phyloP scores from a whole-genome alignment of 2,113 vertebrate species.

The Vimba vimba region DNA sequence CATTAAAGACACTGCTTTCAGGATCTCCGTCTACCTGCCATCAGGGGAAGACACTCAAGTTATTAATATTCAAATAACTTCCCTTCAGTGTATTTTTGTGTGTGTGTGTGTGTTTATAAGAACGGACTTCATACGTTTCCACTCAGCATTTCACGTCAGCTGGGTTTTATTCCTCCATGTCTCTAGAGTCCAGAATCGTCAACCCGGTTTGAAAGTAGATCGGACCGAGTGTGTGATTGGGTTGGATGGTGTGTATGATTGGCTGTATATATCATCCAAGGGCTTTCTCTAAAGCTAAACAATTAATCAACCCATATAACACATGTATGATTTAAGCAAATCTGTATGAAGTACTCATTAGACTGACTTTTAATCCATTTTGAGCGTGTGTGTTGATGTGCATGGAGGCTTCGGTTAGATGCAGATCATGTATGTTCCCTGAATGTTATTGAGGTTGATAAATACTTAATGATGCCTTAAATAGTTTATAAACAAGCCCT shows the following conservation, averaged over 20 bases:
- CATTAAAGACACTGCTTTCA: conserved; percentile 73
- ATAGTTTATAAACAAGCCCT: not conserved
- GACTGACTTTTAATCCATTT: conserved; percentile 26
- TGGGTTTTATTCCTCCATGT: conserved; percentile 56
- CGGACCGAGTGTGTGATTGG: conserved; percentile 49
- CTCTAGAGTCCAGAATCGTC: conserved; percentile 55
- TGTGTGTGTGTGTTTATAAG: conserved; percentile 34
- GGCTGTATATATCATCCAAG: conserved; percentile 15
- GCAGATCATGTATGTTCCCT: not conserved
- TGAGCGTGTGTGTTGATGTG: not conserved
- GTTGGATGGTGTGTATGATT: conserved; percentile 16
- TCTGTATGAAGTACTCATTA: conserved; percentile 49
- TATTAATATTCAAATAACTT: conserved; percentile 79
- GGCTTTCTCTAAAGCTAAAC: conserved; percentile 34
- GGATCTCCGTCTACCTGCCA: conserved; percentile 71
- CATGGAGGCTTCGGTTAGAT: conserved; percentile 14
- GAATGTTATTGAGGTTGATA: not conserved
- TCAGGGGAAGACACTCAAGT: conserved; percentile 64
- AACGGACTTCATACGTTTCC: conserved; percentile 66
- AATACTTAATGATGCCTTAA: conserved; percentile 27
- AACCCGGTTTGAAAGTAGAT: conserved; percentile 32
- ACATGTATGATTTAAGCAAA: conserved; percentile 49
- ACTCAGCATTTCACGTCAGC: conserved; percentile 52
- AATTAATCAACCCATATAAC: conserved; percentile 43
- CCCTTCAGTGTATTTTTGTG: conserved; percentile 62